Evolutionary conservation across 2,113 vertebrate genomes (phyloP), one percentile per base, ranked within the genome.

Genomic region (Mugil cephalus): DNA sequence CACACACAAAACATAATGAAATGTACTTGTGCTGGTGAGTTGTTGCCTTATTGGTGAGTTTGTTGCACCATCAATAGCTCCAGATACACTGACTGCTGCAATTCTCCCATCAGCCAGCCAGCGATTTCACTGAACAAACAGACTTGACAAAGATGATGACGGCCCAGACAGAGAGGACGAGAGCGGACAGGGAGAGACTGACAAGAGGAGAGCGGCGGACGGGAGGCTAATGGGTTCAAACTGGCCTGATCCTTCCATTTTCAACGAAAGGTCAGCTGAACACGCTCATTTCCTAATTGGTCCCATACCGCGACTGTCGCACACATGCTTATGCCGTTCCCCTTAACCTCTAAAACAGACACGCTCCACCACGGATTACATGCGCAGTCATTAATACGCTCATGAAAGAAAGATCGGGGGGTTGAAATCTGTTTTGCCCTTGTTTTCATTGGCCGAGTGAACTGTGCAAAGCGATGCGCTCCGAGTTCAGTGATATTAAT

Each of bases 401-500:
- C 72, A 72, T 79, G 51, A 85, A 83, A 83, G 69, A 82, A 74
- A 82, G 61, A 79, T 82, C 63, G 68, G 54, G n/a, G 42, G 45
- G 17, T 60, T 66, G 63, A 72, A n/a, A 68, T 82, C 82, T 83
- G 72, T 83, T 80, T 84, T 61, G 40, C 59, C 12, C 83, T 74
- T 88, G 87, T 87, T 88, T 76, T 82, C 73, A 88, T 66, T 80
- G 82, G 24, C 75, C 62, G 51, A 59, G 74, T 79, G 64, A 79
- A 48, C 66, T 61, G 60, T 71, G 79, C 73, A 86, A 89, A 86
- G 74, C 83, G 79, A 69, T 67, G 34, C 8, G 8, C 62, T 84
- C 82, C 85, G 82, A 79, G 53, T 77, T 85, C 82, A 78, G 83
- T 84, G 82, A 83, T 80, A 89, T 89, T 81, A 79, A 81, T 71